Percentiles rank a stretch among this genome's conserved stretches.
These are phyloP conservation scores for Globicephala melas DNA, from an alignment of 2,113 vertebrate genomes.

Conservation along the genomic window DNA sequence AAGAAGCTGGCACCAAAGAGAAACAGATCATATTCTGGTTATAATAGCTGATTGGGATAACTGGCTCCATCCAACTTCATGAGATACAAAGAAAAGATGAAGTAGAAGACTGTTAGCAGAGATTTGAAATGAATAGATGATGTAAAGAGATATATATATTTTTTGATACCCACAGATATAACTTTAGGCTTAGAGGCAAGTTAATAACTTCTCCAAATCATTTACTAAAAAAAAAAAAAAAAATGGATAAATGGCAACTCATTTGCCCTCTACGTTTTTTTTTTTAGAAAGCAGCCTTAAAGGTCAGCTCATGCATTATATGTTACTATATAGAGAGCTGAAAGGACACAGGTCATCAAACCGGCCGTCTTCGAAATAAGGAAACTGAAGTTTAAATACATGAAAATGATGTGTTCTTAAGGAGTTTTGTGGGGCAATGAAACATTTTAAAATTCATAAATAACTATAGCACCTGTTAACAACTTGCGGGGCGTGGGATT, in stretches of 20 bases:
- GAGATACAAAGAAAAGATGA: background rate
- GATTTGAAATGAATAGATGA: constrained; percentile 20
- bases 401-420: background rate
- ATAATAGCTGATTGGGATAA: background rate
- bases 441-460: background rate
- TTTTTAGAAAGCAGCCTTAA: background rate
- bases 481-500: background rate
- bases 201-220: constrained; percentile 41
- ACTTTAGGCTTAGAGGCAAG: background rate
- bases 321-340: background rate
- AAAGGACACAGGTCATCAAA: background rate
- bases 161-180: background rate
- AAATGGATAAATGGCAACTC: background rate
- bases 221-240: constrained; percentile 7
- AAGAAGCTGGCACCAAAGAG: constrained; percentile 45
- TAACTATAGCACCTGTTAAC: background rate
- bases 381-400: background rate
- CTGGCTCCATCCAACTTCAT: background rate
- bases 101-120: background rate
- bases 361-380: background rate
- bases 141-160: background rate
- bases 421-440: background rate
- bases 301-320: background rate
- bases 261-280: background rate
- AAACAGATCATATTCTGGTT: constrained; percentile 34